Conservation (phyloP, 1,140 invertebrate species). For the Aphaenogaster rudis region DNA sequence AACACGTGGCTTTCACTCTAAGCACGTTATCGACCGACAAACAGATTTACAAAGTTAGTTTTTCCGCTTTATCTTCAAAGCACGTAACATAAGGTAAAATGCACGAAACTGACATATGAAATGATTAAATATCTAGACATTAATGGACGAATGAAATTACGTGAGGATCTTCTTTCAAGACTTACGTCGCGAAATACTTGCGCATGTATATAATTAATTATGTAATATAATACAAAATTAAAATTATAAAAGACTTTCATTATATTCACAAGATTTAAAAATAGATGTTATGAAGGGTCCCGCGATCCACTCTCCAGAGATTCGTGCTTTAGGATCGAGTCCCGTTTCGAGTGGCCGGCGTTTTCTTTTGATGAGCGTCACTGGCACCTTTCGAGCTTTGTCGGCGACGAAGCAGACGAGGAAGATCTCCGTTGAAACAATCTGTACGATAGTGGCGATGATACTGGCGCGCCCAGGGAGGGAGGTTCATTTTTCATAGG, state of each 20-base stretch:
- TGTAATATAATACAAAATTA: not conserved
- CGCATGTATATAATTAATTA: not conserved
- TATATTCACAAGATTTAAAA: not conserved
- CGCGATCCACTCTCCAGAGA: not conserved
- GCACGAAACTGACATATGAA: not conserved
- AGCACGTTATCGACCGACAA: not conserved
- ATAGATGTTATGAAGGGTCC: not conserved
- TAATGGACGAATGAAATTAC: not conserved
- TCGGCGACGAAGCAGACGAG: slow-evolving; percentile 38
- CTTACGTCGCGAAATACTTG: not conserved
- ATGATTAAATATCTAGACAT: not conserved
- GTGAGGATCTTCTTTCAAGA: not conserved
- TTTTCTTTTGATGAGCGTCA: slow-evolving; percentile 58
- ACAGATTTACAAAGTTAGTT: not conserved
- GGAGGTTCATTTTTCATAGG: slow-evolving; percentile 84
- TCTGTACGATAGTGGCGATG: slow-evolving; percentile 68
- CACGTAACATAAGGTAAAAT: not conserved
- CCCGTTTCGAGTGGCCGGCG: slow-evolving; percentile 29
- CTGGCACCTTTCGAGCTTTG: slow-evolving; percentile 50
- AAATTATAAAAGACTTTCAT: slow-evolving; percentile 16
- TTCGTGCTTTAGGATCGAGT: slow-evolving; percentile 10
- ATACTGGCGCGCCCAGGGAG: slow-evolving; percentile 74
- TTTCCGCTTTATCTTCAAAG: not conserved
- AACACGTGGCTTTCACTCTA: not conserved
- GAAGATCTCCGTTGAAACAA: slow-evolving; percentile 66